Percentiles rank a stretch among this genome's conserved stretches.
Conservation (phyloP, 2,888 invertebrate species). For the Spialia ferax region DNA sequence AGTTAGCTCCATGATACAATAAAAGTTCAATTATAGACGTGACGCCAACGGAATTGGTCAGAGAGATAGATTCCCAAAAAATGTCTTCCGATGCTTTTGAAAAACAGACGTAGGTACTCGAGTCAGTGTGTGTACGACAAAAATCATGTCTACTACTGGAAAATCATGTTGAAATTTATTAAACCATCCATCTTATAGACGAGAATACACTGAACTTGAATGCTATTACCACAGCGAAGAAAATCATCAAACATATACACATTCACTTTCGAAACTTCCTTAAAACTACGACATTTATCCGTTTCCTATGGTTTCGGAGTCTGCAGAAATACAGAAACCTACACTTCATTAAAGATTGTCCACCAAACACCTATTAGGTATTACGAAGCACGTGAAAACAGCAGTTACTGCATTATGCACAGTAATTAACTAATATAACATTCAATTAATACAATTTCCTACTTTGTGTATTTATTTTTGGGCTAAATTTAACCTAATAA, state of each 20-base stretch:
- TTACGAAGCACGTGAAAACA: slow-evolving; percentile 9
- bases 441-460: slow-evolving; percentile 26
- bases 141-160: neutral
- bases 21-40: too few relatives aligned
- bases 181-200: neutral
- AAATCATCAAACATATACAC: neutral
- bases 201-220: neutral
- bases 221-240: neutral
- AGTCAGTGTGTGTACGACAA: too few relatives aligned
- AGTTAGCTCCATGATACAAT: too few relatives aligned
- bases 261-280: neutral
- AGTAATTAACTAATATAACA: slow-evolving; percentile 18
- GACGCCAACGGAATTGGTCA: too few relatives aligned
- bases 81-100: too few relatives aligned
- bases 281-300: neutral
- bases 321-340: neutral
- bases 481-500: slow-evolving; percentile 27
- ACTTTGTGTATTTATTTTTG: slow-evolving; percentile 13
- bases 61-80: too few relatives aligned
- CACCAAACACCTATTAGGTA: neutral
- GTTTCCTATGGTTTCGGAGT: neutral
- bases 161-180: neutral
- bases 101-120: too few relatives aligned
- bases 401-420: slow-evolving; percentile 26
- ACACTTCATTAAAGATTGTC: neutral